Evolutionary conservation across 2,113 vertebrate species (phyloP), one percentile per base, ranked within the genome.

Genomic region (Brachypodius melanocephalos): DNA sequence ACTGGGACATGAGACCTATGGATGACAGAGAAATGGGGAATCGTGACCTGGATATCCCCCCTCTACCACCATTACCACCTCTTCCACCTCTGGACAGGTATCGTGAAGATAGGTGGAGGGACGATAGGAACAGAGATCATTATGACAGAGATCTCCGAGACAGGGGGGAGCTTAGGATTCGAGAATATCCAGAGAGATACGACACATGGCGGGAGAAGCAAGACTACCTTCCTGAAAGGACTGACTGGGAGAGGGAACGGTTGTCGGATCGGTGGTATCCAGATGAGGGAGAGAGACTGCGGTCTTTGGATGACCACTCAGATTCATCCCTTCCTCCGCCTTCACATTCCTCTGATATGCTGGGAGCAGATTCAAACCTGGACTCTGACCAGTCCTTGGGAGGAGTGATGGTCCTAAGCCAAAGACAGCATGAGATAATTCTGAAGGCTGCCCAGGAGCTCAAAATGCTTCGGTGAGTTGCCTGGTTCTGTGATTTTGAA

Each of bases 361-460:
- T 98, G 80, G 95, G 96, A 94, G 89, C 96, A 32, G 98, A 98
- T 93, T 94, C 97, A 95, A 97, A 95, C 68, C 84, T 97, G 91
- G 98, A 99, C 80, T 96, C 97, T 76, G 96, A 98, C 29, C 96
- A 97, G 71, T 95, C 97, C 48, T 84, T 98, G 94, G 98, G 98
- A 93, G 97, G 98, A 89, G 98, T 99, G 68, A 98, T 99, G 95
- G 99, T 99, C n/a, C 98, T 99, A 85, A 99, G 99, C 94, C 99
- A 99, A 90, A 98, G 99, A 92, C 99, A 99, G 85, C 99, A 99
- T 91, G 99, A 99, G 96, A 99, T 99, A 95, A 99, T 99, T 97
- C 97, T 99, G 96, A 99, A 99, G 98, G 99, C 99, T 97, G 99
- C 99, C 59, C 99, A 99, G 96, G 99, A 99, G 93, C 98, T 99